Conservation (phyloP, 1,140 invertebrate species). For the Pseudomyrmex dendroicus region DNA sequence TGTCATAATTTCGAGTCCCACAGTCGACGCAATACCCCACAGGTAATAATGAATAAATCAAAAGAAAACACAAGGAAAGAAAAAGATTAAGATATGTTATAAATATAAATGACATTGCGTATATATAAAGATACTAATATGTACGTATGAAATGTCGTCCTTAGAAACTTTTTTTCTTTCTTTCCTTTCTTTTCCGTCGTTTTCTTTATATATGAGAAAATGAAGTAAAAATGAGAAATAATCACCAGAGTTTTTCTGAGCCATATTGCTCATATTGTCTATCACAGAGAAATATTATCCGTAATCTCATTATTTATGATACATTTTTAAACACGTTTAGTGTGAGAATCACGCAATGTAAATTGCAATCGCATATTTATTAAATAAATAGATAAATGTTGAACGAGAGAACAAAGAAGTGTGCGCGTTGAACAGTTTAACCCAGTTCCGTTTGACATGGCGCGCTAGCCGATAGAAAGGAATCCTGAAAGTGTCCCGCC, state of each 20-base stretch:
- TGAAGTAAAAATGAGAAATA: no score
- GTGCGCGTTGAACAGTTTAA: constrained; percentile 65
- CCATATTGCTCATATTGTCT: no score
- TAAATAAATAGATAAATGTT: constrained; percentile 21
- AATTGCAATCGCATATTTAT: neutral
- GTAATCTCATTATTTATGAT: neutral
- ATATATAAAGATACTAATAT: no score
- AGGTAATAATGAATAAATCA: constrained; percentile 54
- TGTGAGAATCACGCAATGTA: neutral
- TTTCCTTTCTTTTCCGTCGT: no score
- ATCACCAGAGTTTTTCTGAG: no score
- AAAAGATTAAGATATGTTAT: neutral
- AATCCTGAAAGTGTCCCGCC: constrained; percentile 54
- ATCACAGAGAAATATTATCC: no score
- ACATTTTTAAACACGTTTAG: constrained; percentile 28
- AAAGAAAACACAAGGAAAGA: neutral
- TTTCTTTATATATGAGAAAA: no score
- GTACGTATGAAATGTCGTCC: no score
- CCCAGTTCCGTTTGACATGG: constrained; percentile 66
- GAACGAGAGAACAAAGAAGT: constrained; percentile 41
- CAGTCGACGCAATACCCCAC: constrained; percentile 73
- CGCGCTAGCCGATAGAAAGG: constrained; percentile 44
- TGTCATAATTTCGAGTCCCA: constrained; percentile 49
- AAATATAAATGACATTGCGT: neutral
- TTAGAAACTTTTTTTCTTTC: no score